Percentiles rank a stretch among this genome's conserved stretches.
Conservation (phyloP, 1,140 invertebrate species). For the Mycetomoellerius zeteki region DNA sequence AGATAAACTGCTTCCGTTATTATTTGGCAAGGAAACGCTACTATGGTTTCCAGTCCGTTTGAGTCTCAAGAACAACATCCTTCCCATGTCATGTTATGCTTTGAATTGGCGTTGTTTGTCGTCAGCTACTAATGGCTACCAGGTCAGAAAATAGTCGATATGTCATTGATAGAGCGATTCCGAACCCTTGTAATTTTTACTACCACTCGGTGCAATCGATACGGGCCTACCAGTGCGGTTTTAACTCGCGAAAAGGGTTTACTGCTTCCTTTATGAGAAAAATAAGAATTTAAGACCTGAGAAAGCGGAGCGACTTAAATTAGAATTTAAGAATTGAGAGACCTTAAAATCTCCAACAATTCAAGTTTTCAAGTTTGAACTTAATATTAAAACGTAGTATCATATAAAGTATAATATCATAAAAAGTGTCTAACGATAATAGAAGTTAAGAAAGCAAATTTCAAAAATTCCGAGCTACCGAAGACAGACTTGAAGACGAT, state of each 20-base stretch:
- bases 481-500: background rate
- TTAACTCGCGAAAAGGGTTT: constrained; percentile 19
- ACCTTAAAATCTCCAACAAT: constrained; percentile 4
- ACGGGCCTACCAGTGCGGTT: background rate
- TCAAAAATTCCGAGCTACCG: background rate
- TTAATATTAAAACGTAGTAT: constrained; percentile 16
- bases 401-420: background rate
- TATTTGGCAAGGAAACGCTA: background rate
- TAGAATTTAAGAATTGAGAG: background rate
- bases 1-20: background rate
- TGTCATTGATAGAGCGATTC: constrained; percentile 35
- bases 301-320: background rate
- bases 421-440: background rate
- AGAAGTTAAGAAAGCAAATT: background rate
- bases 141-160: constrained; percentile 31
- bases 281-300: background rate
- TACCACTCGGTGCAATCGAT: constrained; percentile 35
- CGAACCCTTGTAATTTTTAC: constrained; percentile 50
- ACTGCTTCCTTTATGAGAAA: background rate
- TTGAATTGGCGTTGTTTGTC: constrained; percentile 27
- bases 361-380: background rate
- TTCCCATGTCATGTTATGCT: background rate
- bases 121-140: background rate
- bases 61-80: background rate
- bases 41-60: constrained; percentile 12